Percentiles rank a stretch among this genome's conserved stretches.
phyloP scores from a whole-genome alignment of 2,888 invertebrate species.

The Danaus chrysippus region DNA sequence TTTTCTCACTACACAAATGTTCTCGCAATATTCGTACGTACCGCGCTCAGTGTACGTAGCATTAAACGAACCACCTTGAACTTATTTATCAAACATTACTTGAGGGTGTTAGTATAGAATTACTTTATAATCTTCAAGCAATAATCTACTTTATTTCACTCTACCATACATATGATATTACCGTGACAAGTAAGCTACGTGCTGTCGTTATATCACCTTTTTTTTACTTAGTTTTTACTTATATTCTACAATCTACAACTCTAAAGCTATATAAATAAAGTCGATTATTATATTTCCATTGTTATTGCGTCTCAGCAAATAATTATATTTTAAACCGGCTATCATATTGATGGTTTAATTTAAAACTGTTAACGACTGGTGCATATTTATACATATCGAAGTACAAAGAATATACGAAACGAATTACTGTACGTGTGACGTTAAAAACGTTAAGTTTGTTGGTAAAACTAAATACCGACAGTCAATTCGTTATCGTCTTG shows the following conservation, averaged over 20 bases:
- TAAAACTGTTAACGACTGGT: neutral
- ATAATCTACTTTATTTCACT: neutral
- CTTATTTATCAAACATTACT: slow-evolving; percentile 5
- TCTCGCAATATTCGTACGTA: neutral
- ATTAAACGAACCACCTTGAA: slow-evolving; percentile 7
- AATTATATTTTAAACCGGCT: neutral
- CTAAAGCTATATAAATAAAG: neutral
- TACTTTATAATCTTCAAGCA: neutral
- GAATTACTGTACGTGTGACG: no score
- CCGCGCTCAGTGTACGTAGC: neutral
- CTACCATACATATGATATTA: neutral
- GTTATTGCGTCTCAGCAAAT: neutral
- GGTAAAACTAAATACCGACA: no score
- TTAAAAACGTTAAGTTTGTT: no score
- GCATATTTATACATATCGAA: no score
- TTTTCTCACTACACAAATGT: neutral
- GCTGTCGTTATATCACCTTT: neutral
- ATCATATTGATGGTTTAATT: neutral
- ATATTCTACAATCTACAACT: neutral
- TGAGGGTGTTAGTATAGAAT: neutral
- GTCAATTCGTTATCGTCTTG: no score
- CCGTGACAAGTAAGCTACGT: neutral
- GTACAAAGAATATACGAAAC: no score
- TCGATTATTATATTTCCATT: neutral
- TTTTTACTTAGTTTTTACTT: neutral